phyloP scores from a whole-genome alignment of 92 coral and sea anemone genomes.

The Umimayanthus kanabou region DNA sequence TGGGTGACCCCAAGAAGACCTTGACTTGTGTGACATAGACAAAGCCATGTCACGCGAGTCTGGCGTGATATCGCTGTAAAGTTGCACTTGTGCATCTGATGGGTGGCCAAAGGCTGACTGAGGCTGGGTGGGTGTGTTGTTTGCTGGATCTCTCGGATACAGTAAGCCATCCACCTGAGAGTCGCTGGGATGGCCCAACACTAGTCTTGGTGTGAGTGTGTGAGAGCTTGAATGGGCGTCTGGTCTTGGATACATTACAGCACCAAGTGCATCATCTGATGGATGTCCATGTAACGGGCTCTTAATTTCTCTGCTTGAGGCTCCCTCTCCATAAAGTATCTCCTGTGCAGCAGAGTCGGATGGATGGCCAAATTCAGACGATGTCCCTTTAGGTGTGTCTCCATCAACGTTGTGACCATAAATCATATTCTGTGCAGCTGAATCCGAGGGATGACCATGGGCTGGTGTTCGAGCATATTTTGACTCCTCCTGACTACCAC shows the following conservation, averaged over 20 bases:
- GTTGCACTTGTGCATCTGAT: conserved; percentile 58
- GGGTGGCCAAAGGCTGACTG: conserved; percentile 64
- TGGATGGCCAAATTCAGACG: conserved; percentile 51
- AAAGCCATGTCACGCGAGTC: conserved; percentile 18
- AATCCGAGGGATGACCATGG: conserved; percentile 52
- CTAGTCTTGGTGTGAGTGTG: not conserved
- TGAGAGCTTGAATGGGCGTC: not conserved
- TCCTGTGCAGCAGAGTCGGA: conserved; percentile 67
- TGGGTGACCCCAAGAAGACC: conserved; percentile 80
- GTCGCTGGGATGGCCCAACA: conserved; percentile 54
- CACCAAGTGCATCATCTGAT: conserved; percentile 38
- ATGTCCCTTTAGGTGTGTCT: conserved; percentile 10
- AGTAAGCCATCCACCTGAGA: conserved; percentile 46
- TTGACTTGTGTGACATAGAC: conserved; percentile 56
- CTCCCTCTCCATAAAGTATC: conserved; percentile 49
- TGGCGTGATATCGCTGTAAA: not conserved
- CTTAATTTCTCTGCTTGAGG: not conserved
- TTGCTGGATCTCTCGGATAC: conserved; percentile 30
- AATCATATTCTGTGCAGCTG: conserved; percentile 62
- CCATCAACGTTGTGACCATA: conserved; percentile 34
- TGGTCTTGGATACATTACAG: conserved; percentile 24
- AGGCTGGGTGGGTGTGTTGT: conserved; percentile 26
- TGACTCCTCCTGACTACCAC: not conserved
- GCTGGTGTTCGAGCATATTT: conserved; percentile 4
- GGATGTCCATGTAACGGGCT: conserved; percentile 31